phyloP scores from a whole-genome alignment of 2,888 invertebrate species.

The Stenoptilia bipunctidactyla region DNA sequence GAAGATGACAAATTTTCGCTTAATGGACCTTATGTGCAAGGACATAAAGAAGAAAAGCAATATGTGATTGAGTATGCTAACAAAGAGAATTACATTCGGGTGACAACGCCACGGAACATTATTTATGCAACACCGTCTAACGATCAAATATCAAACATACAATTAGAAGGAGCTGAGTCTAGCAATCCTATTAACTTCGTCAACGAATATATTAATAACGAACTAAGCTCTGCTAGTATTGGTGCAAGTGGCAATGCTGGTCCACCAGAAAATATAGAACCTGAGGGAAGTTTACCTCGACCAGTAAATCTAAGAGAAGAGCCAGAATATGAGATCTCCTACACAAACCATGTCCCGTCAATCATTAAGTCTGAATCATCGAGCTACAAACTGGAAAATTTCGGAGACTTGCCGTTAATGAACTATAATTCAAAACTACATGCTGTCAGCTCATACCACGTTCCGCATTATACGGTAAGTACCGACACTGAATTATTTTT shows the following conservation, averaged over 20 bases:
- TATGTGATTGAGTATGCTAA: slow-evolving; percentile 8
- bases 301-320: slow-evolving; percentile 42
- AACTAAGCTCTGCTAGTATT: slow-evolving; percentile 15
- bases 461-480: slow-evolving; percentile 63
- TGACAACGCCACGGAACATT: slow-evolving; percentile 10
- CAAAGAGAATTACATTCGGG: slow-evolving; percentile 9
- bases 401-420: slow-evolving; percentile 51
- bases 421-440: slow-evolving; percentile 46
- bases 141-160: slow-evolving; percentile 9
- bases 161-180: slow-evolving; percentile 9
- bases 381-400: slow-evolving; percentile 39
- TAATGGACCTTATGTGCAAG: slow-evolving; percentile 14
- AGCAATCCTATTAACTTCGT: slow-evolving; percentile 16
- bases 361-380: slow-evolving; percentile 28
- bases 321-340: slow-evolving; percentile 33
- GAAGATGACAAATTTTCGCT: slow-evolving; percentile 14
- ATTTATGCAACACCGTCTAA: slow-evolving; percentile 7
- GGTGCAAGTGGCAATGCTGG: slow-evolving; percentile 7
- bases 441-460: slow-evolving; percentile 50
- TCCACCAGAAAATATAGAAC: slow-evolving; percentile 20
- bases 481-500: too few relatives aligned
- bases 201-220: slow-evolving; percentile 19
- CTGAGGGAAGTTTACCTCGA: slow-evolving; percentile 35
- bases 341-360: slow-evolving; percentile 39
- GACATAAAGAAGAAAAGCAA: slow-evolving; percentile 8